These are phyloP conservation scores for Gandaritis pyraliata DNA, from an alignment of 2,888 invertebrate genomes.

Conservation along the genomic window DNA sequence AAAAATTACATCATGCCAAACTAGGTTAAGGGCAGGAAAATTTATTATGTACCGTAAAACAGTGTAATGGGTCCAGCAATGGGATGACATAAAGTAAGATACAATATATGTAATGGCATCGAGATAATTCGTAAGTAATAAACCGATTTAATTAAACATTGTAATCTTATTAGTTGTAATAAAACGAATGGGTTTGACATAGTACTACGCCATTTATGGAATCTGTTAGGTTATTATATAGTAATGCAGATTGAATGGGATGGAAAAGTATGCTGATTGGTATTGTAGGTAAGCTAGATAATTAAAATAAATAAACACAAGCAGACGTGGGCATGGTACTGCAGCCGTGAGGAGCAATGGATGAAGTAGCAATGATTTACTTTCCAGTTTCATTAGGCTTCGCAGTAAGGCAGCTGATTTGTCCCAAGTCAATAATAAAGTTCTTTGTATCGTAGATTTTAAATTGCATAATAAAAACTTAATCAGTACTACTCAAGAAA, in stretches of 20 bases:
- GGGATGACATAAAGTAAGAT: neutral
- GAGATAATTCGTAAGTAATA: neutral
- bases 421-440: no score
- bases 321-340: neutral
- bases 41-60: no score
- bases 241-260: conserved; percentile 3
- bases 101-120: neutral
- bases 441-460: no score
- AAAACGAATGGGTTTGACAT: conserved; percentile 3
- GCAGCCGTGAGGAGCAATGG: no score
- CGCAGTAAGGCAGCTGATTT: no score
- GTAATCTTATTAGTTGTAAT: conserved; percentile 9
- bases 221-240: conserved; percentile 1
- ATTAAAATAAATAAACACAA: conserved; percentile 12
- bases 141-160: neutral
- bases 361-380: no score
- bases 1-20: no score
- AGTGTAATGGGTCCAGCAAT: no score
- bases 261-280: conserved; percentile 16
- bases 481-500: no score
- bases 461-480: no score
- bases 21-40: no score
- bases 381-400: no score
- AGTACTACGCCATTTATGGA: conserved; percentile 10
- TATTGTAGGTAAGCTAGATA: conserved; percentile 2